A percentile compares a stretch with the other conserved stretches of the same genome.
Evolutionary conservation across 2,797 vertebrate species (phyloP).

Genomic region (Premnoplex brunnescens): DNA sequence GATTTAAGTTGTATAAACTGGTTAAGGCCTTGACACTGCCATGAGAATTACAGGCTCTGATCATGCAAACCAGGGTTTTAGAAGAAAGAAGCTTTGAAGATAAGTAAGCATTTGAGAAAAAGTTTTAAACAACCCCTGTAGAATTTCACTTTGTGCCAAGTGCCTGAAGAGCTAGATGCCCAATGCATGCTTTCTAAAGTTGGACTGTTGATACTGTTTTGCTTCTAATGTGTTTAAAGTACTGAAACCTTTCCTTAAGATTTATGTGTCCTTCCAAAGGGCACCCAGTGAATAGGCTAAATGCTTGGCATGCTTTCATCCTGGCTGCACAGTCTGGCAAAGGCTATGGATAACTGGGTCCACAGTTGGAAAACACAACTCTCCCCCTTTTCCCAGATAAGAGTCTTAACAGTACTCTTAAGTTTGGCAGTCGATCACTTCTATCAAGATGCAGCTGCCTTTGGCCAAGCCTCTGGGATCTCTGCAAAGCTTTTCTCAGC

Average conservation of each 20-base stretch:
- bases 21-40: background rate
- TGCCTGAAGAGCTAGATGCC: background rate
- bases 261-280: conserved; percentile 1
- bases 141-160: background rate
- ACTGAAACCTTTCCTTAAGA: conserved; percentile 1
- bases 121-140: background rate
- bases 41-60: background rate
- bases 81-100: background rate
- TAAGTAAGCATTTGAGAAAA: background rate
- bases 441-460: conserved; percentile 17
- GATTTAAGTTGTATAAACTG: background rate
- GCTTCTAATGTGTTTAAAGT: conserved; percentile 6
- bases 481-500: conserved; percentile 39
- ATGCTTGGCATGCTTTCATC: background rate
- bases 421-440: conserved; percentile 1
- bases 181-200: background rate
- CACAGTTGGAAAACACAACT: background rate
- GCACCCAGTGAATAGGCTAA: background rate
- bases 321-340: background rate
- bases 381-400: background rate
- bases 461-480: conserved; percentile 34
- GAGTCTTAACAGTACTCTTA: background rate
- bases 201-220: background rate
- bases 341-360: background rate
- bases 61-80: background rate